Conservation (phyloP, 53 echinoderm and acorn worm species). For the Actinopyga echinites region DNA sequence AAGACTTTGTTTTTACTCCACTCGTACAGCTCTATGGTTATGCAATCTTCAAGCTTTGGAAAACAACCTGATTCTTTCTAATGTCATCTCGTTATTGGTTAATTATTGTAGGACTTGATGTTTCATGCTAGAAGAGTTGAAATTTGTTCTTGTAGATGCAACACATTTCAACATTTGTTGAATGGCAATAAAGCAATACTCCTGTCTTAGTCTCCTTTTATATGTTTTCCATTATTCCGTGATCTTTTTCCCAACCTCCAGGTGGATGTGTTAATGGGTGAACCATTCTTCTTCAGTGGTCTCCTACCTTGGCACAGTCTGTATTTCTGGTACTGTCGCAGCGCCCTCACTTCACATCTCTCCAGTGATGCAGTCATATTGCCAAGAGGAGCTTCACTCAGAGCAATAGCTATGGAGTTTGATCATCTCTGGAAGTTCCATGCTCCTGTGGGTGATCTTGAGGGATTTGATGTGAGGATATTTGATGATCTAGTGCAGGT, state of each 20-base stretch:
- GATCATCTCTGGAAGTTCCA: constrained; percentile 97
- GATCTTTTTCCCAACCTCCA: background rate
- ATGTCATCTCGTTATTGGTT: too few species aligned
- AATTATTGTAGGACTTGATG: too few species aligned
- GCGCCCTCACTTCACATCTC: constrained; percentile 43
- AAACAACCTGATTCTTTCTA: too few species aligned
- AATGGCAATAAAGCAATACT: background rate
- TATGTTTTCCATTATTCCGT: background rate
- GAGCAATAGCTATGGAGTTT: constrained; percentile 86
- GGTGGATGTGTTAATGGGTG: constrained; percentile 84
- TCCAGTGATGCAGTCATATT: constrained; percentile 61
- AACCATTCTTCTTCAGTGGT: constrained; percentile 78
- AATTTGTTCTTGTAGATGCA: too few species aligned
- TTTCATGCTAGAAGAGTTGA: too few species aligned
- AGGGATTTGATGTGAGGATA: constrained; percentile 84
- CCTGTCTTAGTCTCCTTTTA: background rate
- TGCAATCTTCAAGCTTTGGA: too few species aligned
- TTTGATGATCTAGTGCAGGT: constrained; percentile 90
- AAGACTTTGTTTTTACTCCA: too few species aligned
- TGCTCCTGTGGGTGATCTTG: constrained; percentile 75
- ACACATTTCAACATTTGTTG: background rate
- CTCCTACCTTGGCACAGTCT: constrained; percentile 90
- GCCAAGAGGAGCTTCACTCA: constrained; percentile 67
- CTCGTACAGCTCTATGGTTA: too few species aligned
- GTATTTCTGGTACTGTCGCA: constrained; percentile 87